A percentile compares a stretch with the other conserved stretches of the same genome.
Conservation (phyloP, 2,888 invertebrate genomes). For the Sussaba pulchella region DNA sequence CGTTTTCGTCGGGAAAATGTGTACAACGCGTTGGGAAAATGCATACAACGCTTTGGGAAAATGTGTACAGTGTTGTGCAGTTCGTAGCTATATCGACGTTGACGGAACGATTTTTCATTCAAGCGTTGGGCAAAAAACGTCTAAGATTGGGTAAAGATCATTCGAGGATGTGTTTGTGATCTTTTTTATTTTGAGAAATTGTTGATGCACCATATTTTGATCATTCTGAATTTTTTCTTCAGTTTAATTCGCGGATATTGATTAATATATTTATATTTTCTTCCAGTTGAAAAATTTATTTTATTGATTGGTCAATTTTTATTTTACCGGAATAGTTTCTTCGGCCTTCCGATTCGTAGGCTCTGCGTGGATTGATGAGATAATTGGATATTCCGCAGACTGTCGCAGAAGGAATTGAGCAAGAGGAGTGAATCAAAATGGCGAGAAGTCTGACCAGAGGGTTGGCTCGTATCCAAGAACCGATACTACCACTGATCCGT, state of each 20-base stretch:
- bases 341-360: conserved; percentile 8
- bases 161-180: too few relatives aligned
- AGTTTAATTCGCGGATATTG: too few relatives aligned
- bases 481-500: conserved; percentile 29
- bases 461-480: conserved; percentile 38
- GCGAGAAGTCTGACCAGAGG: conserved; percentile 44
- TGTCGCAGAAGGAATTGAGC: conserved; percentile 23
- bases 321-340: neutral
- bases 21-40: conserved; percentile 32
- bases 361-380: conserved; percentile 20
- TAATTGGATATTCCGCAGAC: conserved; percentile 44
- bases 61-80: too few relatives aligned
- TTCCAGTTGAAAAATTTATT: too few relatives aligned
- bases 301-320: too few relatives aligned
- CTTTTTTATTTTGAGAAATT: neutral
- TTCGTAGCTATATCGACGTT: conserved; percentile 25
- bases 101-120: conserved; percentile 11
- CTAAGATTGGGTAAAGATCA: neutral
- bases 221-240: neutral
- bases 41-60: too few relatives aligned
- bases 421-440: conserved; percentile 19
- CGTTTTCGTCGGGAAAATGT: conserved; percentile 44
- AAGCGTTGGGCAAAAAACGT: conserved; percentile 1
- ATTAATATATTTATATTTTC: too few relatives aligned
- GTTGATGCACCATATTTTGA: neutral